These are phyloP conservation scores for Hydrolagus affinis DNA, from an alignment of 2,113 vertebrate species.

Conservation along the genomic window DNA sequence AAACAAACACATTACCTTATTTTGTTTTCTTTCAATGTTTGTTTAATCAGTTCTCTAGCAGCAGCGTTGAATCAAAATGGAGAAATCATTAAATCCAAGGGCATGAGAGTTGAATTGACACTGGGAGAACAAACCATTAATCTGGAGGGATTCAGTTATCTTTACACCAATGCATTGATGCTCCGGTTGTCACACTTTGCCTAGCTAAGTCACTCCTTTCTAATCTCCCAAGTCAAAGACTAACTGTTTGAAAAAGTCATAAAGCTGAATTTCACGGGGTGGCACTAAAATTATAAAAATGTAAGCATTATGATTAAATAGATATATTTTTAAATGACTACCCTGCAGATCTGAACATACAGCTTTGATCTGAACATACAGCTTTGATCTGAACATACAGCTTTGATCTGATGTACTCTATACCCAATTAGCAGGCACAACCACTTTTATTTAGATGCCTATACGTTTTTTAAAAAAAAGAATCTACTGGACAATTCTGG, in stretches of 20 bases:
- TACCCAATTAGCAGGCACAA: no score
- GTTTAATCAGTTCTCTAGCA: not conserved
- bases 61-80: no score
- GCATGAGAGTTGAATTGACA: no score
- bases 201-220: no score
- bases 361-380: not conserved
- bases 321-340: not conserved
- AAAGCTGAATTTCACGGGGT: not conserved
- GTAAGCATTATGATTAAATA: not conserved
- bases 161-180: no score
- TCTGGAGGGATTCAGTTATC: no score
- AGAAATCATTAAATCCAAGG: no score
- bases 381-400: not conserved
- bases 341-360: not conserved
- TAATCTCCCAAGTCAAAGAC: no score
- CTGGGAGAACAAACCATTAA: no score
- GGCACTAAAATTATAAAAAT: not conserved
- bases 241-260: no score
- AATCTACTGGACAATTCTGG: not conserved
- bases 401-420: not conserved
- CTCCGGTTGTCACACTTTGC: no score
- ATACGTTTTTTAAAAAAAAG: not conserved
- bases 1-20: not conserved
- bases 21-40: slow-evolving; percentile 7
- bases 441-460: not conserved